These are phyloP conservation scores for Apis mellifera DNA, from an alignment of 1,140 invertebrate species.

Conservation along the genomic window DNA sequence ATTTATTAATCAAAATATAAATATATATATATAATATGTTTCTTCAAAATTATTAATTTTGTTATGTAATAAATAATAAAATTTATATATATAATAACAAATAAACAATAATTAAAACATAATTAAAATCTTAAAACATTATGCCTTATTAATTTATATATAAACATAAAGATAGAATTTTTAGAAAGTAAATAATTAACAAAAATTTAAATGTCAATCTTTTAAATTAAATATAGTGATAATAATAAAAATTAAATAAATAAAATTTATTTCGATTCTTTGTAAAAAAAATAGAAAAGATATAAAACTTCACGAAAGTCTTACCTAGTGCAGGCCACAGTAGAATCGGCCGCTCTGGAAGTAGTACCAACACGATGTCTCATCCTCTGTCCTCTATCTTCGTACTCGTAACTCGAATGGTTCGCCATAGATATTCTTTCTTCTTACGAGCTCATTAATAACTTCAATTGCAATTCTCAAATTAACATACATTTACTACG, in stretches of 20 bases:
- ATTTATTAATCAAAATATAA: too few relatives aligned
- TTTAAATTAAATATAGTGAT: neutral
- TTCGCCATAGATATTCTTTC: slow-evolving; percentile 68
- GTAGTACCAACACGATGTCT: slow-evolving; percentile 72
- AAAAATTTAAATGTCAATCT: too few relatives aligned
- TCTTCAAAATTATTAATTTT: too few relatives aligned
- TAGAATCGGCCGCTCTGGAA: slow-evolving; percentile 74
- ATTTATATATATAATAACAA: neutral
- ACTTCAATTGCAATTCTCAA: slow-evolving; percentile 10
- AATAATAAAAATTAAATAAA: neutral
- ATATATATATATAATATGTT: neutral
- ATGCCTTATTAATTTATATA: too few relatives aligned
- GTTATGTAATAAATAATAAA: neutral
- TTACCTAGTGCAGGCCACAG: slow-evolving; percentile 76
- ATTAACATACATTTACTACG: too few relatives aligned
- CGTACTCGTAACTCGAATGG: slow-evolving; percentile 76
- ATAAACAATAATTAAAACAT: neutral
- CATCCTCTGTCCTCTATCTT: slow-evolving; percentile 75
- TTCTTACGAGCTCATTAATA: slow-evolving; percentile 50
- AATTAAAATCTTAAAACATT: too few relatives aligned
- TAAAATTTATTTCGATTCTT: neutral
- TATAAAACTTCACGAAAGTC: neutral
- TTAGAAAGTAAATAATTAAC: too few relatives aligned
- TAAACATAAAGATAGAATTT: too few relatives aligned
- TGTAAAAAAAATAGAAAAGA: neutral